Evolutionary conservation across 2,797 vertebrate species (phyloP), one percentile per base, ranked within the genome.

Genomic region (Phalloptychus januarius): DNA sequence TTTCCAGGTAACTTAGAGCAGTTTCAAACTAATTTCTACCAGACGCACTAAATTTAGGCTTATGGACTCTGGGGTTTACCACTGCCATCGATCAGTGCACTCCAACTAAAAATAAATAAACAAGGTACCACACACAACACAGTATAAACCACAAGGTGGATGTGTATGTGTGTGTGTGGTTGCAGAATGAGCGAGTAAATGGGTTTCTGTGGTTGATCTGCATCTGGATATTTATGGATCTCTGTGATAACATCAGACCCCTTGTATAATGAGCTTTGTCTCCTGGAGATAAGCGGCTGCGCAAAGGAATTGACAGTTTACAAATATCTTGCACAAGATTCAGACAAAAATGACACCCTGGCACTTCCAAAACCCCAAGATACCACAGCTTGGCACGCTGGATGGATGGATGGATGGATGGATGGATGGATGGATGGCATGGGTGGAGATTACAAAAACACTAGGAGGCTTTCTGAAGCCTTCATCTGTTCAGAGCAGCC

Each of bases 211-310:
- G 71, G 82, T 33, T 82, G 80, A 87, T 75, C 73, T 73, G 76
- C 75, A 88, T 90, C 72, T 88, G 82, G 79, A 82, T 88, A 78
- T 91, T 90, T 91, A 73, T 88, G 79, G 84, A 85, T 91, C 78
- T 31, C 79, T 87, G 88, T 8, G 77, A 85, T 75, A 89, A 87
- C 84, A 91, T 70, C 78, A 54, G 80, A 83, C 74, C 75, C 79
- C 85, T 70, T 38, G 46, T 0, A 71, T 1, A 0, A 79, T 5
- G 2, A 54, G 77, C 79, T 58, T n/a, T 15, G 75, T 50, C 81
- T 81, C 90, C 83, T 56, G 78, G n/a, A 80, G 84, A 86, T 1
- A 70, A 72, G 38, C 54, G 42, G 63, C 80, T 48, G 67, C 38
- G 52, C 78, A 42, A 44, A 77, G 73, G 65, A 76, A 71, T 10